These are phyloP conservation scores for Sminthopsis crassicaudata DNA, from an alignment of 2,113 vertebrate genomes.

Conservation along the genomic window DNA sequence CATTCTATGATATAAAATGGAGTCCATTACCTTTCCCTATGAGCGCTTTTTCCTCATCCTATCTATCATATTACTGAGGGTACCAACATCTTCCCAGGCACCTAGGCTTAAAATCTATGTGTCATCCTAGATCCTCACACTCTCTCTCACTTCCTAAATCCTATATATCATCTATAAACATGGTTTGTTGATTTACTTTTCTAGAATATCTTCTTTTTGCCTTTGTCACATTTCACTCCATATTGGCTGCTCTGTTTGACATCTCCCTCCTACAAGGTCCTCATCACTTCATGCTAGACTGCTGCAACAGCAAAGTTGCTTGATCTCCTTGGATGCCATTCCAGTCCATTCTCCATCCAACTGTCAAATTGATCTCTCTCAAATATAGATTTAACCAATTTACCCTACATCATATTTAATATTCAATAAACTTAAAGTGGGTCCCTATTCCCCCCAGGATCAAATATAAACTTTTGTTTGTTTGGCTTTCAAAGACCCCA, in stretches of 20 bases:
- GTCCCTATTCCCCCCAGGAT: neutral
- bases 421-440: neutral
- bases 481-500: neutral
- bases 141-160: too few relatives aligned
- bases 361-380: neutral
- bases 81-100: accelerated
- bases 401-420: neutral
- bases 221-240: neutral
- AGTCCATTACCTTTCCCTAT: neutral
- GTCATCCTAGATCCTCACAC: too few relatives aligned
- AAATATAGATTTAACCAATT: neutral
- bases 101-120: neutral
- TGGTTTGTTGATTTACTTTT: neutral
- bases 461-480: neutral
- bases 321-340: neutral
- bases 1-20: neutral
- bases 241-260: neutral
- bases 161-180: neutral
- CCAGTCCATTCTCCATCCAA: neutral
- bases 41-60: neutral
- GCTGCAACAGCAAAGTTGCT: neutral
- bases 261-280: neutral
- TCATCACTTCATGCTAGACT: neutral
- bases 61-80: neutral
- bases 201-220: neutral